These are phyloP conservation scores for Tachina grossa DNA, from an alignment of 2,888 invertebrate species.

Conservation along the genomic window DNA sequence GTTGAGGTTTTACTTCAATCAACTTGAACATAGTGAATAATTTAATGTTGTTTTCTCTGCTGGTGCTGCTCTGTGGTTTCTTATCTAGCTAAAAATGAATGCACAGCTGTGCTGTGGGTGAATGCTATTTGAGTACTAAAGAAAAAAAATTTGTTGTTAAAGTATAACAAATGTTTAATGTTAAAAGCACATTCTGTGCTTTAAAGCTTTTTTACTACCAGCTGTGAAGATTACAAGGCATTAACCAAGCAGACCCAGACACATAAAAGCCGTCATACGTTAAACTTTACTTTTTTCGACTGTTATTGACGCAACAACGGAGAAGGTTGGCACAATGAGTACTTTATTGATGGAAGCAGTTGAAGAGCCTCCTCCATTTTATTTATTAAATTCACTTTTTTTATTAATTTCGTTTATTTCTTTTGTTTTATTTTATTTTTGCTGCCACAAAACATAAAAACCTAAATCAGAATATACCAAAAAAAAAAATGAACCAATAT, in stretches of 20 bases:
- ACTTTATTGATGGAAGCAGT: no score
- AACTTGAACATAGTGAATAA: constrained; percentile 23
- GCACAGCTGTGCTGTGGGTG: background rate
- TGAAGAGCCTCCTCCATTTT: no score
- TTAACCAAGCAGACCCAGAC: background rate
- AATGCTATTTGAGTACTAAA: constrained; percentile 18
- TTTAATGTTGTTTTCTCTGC: background rate
- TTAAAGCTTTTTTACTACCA: background rate
- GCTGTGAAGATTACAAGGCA: background rate
- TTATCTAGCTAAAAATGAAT: background rate
- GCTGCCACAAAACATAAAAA: no score
- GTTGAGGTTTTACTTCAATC: constrained; percentile 63
- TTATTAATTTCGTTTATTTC: no score
- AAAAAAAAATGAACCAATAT: no score
- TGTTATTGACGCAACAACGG: no score
- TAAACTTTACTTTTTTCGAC: no score
- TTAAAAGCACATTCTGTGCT: background rate
- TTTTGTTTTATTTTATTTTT: no score
- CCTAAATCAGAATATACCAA: no score
- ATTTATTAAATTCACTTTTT: no score
- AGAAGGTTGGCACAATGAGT: no score
- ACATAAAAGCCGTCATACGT: no score
- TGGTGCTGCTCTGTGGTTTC: background rate
- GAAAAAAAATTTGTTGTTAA: background rate
- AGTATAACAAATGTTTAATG: background rate